A percentile compares a stretch with the other conserved stretches of the same genome.
phyloP scores from a whole-genome alignment of 1,140 invertebrate genomes.

The Acromyrmex echinatior region DNA sequence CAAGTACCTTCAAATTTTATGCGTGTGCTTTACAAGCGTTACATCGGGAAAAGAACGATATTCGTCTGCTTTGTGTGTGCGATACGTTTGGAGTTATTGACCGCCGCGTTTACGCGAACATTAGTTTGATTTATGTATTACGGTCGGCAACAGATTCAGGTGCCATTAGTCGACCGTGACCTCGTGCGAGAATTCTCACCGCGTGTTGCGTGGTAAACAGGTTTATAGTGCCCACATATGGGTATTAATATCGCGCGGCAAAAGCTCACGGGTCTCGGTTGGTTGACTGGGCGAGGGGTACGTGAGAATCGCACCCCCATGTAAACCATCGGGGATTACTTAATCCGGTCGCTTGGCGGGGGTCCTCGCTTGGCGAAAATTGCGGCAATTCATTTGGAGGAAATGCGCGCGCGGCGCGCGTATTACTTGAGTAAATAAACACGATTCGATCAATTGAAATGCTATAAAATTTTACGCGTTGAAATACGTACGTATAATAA shows the following conservation, averaged over 20 bases:
- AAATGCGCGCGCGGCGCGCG: background rate
- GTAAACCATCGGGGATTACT: constrained; percentile 47
- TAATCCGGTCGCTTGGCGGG: constrained; percentile 27
- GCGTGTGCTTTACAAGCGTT: background rate
- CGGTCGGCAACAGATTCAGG: constrained; percentile 30
- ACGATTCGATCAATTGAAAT: background rate
- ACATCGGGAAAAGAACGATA: background rate
- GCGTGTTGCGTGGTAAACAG: constrained; percentile 69
- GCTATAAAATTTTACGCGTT: background rate
- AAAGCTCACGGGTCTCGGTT: constrained; percentile 80
- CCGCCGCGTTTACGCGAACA: constrained; percentile 50
- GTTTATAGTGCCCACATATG: constrained; percentile 68
- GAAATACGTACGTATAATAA: background rate
- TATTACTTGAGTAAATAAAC: background rate
- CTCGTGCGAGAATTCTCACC: constrained; percentile 82
- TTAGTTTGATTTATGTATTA: constrained; percentile 81
- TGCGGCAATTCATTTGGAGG: background rate
- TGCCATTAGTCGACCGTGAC: constrained; percentile 68
- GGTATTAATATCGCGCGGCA: constrained; percentile 77
- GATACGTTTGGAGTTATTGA: constrained; percentile 29
- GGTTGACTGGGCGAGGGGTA: constrained; percentile 73
- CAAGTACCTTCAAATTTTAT: background rate
- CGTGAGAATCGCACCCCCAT: constrained; percentile 60
- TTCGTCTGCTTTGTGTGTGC: background rate
- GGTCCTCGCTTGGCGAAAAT: constrained; percentile 17